Conservation (phyloP, 1,140 invertebrate species). For the Drosophila azteca region DNA sequence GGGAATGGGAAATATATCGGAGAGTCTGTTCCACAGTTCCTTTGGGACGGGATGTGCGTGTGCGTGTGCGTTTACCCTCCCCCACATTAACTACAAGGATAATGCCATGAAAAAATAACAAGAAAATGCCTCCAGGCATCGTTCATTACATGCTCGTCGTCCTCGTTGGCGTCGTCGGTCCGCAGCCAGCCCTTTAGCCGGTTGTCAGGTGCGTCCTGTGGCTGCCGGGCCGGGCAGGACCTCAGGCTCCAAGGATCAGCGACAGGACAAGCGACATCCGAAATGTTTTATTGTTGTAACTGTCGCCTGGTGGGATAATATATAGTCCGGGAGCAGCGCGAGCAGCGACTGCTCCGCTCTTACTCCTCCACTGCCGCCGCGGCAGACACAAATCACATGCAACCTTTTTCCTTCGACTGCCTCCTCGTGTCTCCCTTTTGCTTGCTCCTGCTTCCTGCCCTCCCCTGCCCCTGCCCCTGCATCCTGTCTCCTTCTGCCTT, state of each 20-base stretch:
- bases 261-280: conserved; percentile 67
- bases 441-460: background rate
- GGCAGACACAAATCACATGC: conserved; percentile 75
- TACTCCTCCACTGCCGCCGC: conserved; percentile 24
- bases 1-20: no score
- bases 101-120: conserved; percentile 76
- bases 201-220: conserved; percentile 44
- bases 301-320: conserved; percentile 75
- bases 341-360: background rate
- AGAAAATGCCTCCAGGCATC: conserved; percentile 73
- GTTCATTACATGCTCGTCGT: conserved; percentile 55
- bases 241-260: conserved; percentile 38
- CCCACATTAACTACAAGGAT: conserved; percentile 76
- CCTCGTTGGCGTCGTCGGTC: no score
- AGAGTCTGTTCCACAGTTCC: conserved; percentile 38
- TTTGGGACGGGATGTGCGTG: conserved; percentile 42
- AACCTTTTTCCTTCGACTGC: conserved; percentile 58
- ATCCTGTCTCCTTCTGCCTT: background rate
- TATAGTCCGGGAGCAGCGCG: conserved; percentile 64
- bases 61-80: conserved; percentile 45
- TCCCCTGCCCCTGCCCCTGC: no score
- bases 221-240: conserved; percentile 1
- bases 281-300: conserved; percentile 82
- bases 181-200: conserved; percentile 41
- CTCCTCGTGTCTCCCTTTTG: background rate